Percentiles rank a stretch among this genome's conserved stretches.
Conservation (phyloP, 1,140 invertebrate species). For the Ceratoteleas bidentatus region DNA sequence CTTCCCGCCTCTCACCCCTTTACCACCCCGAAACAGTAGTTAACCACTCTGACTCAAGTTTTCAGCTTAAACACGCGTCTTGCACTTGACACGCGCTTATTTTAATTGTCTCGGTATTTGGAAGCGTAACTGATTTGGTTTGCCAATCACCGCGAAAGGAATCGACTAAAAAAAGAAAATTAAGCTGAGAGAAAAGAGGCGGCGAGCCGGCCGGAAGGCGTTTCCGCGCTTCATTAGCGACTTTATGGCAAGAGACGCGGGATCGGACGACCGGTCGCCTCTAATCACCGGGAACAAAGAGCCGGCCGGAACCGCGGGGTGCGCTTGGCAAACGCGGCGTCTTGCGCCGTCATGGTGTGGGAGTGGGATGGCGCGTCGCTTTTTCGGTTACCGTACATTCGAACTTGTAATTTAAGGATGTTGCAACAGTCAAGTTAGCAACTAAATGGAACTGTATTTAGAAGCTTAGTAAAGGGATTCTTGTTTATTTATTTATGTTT, state of each 20-base stretch:
- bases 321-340: background rate
- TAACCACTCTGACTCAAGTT: constrained; percentile 62
- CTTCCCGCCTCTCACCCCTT: too few species aligned
- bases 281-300: constrained; percentile 71
- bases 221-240: constrained; percentile 75
- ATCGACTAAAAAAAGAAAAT: too few species aligned
- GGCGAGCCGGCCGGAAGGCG: constrained; percentile 32
- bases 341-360: too few species aligned
- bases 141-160: constrained; percentile 52
- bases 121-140: constrained; percentile 58
- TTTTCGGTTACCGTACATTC: too few species aligned
- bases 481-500: too few species aligned
- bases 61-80: constrained; percentile 55
- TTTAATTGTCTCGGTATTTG: constrained; percentile 61
- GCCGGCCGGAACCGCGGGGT: background rate
- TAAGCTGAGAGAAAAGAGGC: constrained; percentile 31
- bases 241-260: constrained; percentile 71
- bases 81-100: constrained; percentile 66
- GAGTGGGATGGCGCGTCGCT: too few species aligned
- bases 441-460: too few species aligned
- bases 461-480: too few species aligned
- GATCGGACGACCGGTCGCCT: constrained; percentile 68
- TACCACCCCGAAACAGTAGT: constrained; percentile 47
- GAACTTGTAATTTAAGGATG: too few species aligned
- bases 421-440: too few species aligned